Conservation (phyloP, 92 coral and sea anemone genomes). For the Montipora capitata region DNA sequence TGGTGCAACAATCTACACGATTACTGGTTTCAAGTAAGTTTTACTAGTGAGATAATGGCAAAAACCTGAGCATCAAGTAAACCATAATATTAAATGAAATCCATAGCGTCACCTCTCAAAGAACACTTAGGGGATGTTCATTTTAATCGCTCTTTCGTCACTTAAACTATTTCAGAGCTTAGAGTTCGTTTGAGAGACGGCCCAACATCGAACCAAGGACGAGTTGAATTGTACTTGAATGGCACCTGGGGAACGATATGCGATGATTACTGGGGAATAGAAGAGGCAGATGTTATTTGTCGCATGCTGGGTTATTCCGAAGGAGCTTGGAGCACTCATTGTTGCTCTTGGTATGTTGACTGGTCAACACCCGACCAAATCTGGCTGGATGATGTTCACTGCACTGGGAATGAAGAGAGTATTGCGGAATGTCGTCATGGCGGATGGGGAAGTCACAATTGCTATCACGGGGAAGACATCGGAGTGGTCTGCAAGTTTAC, state of each 20-base stretch:
- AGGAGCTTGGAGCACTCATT: constrained; percentile 55
- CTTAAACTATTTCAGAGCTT: constrained; percentile 9
- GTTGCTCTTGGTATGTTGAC: constrained; percentile 27
- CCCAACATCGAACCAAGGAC: constrained; percentile 49
- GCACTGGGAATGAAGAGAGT: constrained; percentile 33
- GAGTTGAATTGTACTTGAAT: constrained; percentile 54
- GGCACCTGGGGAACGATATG: constrained; percentile 77
- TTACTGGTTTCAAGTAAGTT: no score
- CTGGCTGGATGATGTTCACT: constrained; percentile 35
- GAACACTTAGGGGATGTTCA: neutral
- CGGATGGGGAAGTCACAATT: constrained; percentile 54
- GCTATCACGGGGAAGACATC: constrained; percentile 13
- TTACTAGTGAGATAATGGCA: no score
- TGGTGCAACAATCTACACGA: no score
- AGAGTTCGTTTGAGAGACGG: constrained; percentile 51
- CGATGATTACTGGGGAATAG: constrained; percentile 65
- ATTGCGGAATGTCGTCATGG: constrained; percentile 52
- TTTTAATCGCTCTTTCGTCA: neutral
- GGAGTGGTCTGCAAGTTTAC: constrained; percentile 52
- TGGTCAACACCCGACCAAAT: constrained; percentile 13
- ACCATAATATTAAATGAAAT: no score
- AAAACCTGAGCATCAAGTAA: no score
- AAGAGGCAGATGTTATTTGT: constrained; percentile 71
- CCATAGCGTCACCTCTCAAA: no score
- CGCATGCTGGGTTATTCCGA: constrained; percentile 69